phyloP scores from a whole-genome alignment of 2,113 vertebrate species.

The Heterotis niloticus region DNA sequence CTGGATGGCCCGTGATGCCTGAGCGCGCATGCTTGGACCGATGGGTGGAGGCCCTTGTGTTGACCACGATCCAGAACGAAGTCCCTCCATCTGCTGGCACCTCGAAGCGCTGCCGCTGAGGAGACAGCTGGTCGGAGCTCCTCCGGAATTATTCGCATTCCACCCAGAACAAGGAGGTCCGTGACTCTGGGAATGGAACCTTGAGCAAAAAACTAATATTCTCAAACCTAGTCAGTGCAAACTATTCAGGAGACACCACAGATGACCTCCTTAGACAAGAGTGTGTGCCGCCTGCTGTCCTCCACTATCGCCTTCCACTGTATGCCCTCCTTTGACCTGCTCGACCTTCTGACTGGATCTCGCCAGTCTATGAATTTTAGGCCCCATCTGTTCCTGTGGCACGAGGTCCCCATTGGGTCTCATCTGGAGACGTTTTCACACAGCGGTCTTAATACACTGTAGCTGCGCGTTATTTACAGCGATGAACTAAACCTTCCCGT shows the following conservation, averaged over 20 bases:
- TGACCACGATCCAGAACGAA: too few relatives aligned
- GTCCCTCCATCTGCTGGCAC: not conserved
- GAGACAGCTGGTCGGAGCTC: not conserved
- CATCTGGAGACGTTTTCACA: not conserved
- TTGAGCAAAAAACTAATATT: constrained; percentile 11
- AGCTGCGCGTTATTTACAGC: not conserved
- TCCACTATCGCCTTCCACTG: not conserved
- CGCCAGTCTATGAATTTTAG: not conserved
- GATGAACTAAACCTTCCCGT: not conserved
- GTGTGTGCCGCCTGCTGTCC: not conserved
- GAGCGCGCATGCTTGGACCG: not conserved
- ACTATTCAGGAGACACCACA: not conserved
- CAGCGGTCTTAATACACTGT: not conserved
- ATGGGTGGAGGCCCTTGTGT: not conserved
- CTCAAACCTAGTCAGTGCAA: constrained; percentile 16
- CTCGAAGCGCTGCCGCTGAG: not conserved
- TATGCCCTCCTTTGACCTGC: not conserved
- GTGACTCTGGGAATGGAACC: not conserved
- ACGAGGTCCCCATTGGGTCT: not conserved
- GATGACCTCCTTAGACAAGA: constrained; percentile 17
- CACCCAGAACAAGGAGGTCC: not conserved
- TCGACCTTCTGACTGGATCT: not conserved
- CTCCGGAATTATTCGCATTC: constrained; percentile 1
- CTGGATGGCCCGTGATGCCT: not conserved
- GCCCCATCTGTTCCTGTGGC: not conserved